Percentiles rank a stretch among this genome's conserved stretches.
These are phyloP conservation scores for Antheraea mylitta DNA, from an alignment of 1,140 invertebrate species.

Conservation along the genomic window DNA sequence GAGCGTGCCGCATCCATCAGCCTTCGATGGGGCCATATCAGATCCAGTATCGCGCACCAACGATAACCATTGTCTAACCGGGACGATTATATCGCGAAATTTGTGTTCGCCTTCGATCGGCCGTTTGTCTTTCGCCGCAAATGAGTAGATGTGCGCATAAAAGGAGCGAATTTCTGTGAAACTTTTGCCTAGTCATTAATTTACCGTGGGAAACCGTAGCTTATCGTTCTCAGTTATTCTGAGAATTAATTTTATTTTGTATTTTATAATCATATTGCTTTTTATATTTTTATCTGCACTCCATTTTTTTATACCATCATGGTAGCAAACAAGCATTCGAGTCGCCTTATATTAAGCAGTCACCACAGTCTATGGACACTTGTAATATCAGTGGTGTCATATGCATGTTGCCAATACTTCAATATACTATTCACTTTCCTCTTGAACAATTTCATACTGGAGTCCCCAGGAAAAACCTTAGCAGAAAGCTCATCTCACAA, in stretches of 20 bases:
- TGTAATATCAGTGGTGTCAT: too few relatives aligned
- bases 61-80: slow-evolving; percentile 72
- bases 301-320: too few relatives aligned
- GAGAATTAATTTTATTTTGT: background rate
- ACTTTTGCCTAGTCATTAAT: slow-evolving; percentile 71
- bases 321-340: too few relatives aligned
- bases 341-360: too few relatives aligned
- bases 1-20: slow-evolving; percentile 73
- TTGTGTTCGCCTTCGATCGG: slow-evolving; percentile 60
- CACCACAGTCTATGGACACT: too few relatives aligned
- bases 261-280: too few relatives aligned
- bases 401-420: too few relatives aligned
- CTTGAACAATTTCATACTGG: too few relatives aligned
- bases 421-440: too few relatives aligned
- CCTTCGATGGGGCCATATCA: slow-evolving; percentile 45
- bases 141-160: slow-evolving; percentile 59
- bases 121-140: slow-evolving; percentile 71
- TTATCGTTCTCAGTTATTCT: background rate
- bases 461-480: too few relatives aligned
- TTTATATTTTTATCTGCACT: too few relatives aligned
- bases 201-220: slow-evolving; percentile 51
- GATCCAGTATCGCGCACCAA: slow-evolving; percentile 53
- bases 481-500: too few relatives aligned
- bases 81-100: slow-evolving; percentile 68
- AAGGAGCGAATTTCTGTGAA: slow-evolving; percentile 56